Conservation (phyloP, 2,888 invertebrate species). For the Sarcophaga subvicina region DNA sequence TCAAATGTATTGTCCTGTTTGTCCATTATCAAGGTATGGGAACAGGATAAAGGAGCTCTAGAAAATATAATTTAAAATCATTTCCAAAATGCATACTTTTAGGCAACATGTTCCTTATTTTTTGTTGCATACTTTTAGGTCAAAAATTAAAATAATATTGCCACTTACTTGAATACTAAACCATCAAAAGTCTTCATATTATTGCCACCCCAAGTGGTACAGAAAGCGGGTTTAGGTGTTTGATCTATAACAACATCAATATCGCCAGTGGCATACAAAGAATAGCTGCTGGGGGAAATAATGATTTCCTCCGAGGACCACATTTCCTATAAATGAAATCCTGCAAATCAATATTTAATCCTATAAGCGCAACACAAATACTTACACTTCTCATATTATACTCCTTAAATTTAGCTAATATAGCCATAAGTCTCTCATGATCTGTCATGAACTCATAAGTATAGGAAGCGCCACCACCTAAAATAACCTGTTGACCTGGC, state of each 20-base stretch:
- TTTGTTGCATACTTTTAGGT: not conserved
- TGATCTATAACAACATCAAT: slow-evolving; percentile 76
- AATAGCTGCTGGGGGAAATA: slow-evolving; percentile 74
- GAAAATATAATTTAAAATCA: not conserved
- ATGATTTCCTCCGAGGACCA: slow-evolving; percentile 79
- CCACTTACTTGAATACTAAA: slow-evolving; percentile 85
- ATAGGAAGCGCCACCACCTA: slow-evolving; percentile 69
- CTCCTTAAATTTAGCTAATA: slow-evolving; percentile 75
- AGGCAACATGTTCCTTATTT: not conserved
- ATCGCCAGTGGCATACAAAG: slow-evolving; percentile 76
- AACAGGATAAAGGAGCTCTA: slow-evolving; percentile 90
- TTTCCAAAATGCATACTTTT: not conserved
- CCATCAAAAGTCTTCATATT: slow-evolving; percentile 95
- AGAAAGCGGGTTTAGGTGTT: slow-evolving; percentile 86
- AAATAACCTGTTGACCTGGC: slow-evolving; percentile 65
- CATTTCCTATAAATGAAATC: slow-evolving; percentile 74
- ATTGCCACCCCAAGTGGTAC: slow-evolving; percentile 90
- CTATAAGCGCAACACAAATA: slow-evolving; percentile 20
- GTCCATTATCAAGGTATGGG: slow-evolving; percentile 89
- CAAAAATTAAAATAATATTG: not conserved
- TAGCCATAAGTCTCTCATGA: slow-evolving; percentile 73
- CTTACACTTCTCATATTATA: slow-evolving; percentile 74
- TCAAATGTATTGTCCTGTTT: slow-evolving; percentile 87
- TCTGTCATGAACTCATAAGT: slow-evolving; percentile 73
- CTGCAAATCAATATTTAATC: not conserved